phyloP scores from a whole-genome alignment of 1,140 invertebrate species.

The Planococcus citri region DNA sequence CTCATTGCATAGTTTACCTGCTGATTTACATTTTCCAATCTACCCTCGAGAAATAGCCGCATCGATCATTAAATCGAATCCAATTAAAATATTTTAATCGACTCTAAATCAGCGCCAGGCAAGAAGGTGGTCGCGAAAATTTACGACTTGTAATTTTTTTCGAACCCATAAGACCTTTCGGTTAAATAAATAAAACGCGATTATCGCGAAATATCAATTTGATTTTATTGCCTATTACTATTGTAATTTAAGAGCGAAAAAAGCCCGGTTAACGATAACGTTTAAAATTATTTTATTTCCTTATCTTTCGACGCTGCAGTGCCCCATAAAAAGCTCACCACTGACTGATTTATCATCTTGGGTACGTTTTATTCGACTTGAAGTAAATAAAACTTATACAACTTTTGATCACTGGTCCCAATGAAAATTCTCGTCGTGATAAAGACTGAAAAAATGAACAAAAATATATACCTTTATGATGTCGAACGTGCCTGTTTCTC shows the following conservation, averaged over 20 bases:
- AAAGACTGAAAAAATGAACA: background rate
- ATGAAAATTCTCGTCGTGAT: too few species aligned
- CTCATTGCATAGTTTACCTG: background rate
- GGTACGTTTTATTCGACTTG: too few species aligned
- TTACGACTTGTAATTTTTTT: background rate
- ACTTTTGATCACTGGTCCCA: too few species aligned
- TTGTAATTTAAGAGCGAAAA: background rate
- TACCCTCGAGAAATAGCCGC: background rate
- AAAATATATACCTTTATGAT: constrained; percentile 28
- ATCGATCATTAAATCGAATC: background rate
- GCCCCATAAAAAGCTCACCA: too few species aligned
- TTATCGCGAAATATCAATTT: background rate
- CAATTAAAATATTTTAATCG: background rate
- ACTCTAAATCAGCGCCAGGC: background rate
- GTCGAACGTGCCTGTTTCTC: constrained; percentile 26
- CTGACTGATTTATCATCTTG: too few species aligned
- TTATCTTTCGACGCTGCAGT: background rate
- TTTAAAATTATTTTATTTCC: background rate
- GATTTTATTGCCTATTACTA: background rate
- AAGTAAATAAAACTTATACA: too few species aligned
- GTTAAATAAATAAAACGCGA: background rate
- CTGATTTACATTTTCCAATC: background rate
- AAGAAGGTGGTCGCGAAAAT: background rate
- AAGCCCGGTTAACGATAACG: background rate
- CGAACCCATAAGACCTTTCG: background rate